Evolutionary conservation across 2,888 invertebrate species (phyloP).

Genomic region (Augochlorella aurata): DNA sequence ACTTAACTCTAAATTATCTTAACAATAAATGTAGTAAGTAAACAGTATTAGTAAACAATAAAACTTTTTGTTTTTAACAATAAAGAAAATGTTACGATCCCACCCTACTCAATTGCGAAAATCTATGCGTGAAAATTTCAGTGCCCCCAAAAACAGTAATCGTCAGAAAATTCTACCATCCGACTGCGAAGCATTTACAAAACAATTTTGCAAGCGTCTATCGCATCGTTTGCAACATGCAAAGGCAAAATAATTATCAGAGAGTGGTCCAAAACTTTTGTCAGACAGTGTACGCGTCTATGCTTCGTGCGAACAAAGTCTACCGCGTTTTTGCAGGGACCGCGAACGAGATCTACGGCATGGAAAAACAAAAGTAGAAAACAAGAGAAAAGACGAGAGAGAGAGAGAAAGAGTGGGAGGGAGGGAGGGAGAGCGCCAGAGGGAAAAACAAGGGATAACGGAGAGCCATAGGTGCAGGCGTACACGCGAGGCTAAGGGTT

Average conservation of each 20-base stretch:
- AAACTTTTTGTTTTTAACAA: too few relatives aligned
- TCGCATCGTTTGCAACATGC: too few relatives aligned
- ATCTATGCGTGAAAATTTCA: too few relatives aligned
- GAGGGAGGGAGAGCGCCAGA: neutral
- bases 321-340: neutral
- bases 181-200: too few relatives aligned
- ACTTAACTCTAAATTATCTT: too few relatives aligned
- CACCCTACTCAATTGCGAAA: too few relatives aligned
- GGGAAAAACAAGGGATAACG: neutral
- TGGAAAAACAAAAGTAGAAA: constrained; percentile 3
- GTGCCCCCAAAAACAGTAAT: too few relatives aligned
- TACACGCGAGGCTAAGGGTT: constrained; percentile 3
- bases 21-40: too few relatives aligned
- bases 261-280: neutral
- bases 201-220: too few relatives aligned
- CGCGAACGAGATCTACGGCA: constrained; percentile 10
- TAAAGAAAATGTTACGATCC: too few relatives aligned
- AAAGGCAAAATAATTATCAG: neutral
- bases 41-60: too few relatives aligned
- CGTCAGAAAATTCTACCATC: too few relatives aligned
- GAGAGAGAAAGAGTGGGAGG: neutral
- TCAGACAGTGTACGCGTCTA: neutral
- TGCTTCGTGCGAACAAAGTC: neutral
- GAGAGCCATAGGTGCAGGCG: neutral
- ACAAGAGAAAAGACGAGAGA: neutral